Evolutionary conservation across 2,888 invertebrate genomes (phyloP).

Genomic region (Autographa pulchrina): DNA sequence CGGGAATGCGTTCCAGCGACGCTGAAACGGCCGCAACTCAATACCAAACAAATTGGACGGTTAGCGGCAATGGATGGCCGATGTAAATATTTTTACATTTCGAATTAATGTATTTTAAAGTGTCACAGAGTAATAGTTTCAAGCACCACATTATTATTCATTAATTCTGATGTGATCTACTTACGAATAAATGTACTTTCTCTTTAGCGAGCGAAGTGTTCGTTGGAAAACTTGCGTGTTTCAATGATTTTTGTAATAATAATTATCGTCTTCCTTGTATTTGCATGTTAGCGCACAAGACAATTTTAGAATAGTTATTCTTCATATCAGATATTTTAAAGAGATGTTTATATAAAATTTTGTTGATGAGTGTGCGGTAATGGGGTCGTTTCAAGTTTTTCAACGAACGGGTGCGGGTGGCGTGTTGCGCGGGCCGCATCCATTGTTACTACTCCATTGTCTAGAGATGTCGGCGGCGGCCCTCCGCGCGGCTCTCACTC

Average conservation of each 20-base stretch:
- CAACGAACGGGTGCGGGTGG: conserved; percentile 71
- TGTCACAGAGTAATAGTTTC: conserved; percentile 80
- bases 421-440: conserved; percentile 41
- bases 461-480: conserved; percentile 73
- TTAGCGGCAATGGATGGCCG: conserved; percentile 53
- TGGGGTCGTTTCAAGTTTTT: conserved; percentile 74
- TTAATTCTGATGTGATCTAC: conserved; percentile 80
- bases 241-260: conserved; percentile 67
- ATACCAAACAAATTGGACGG: conserved; percentile 43
- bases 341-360: conserved; percentile 70
- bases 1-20: conserved; percentile 23
- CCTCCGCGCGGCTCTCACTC: conserved; percentile 49
- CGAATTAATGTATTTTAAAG: conserved; percentile 81
- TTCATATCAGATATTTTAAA: conserved; percentile 85
- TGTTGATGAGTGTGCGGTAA: conserved; percentile 68
- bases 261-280: conserved; percentile 84
- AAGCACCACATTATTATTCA: conserved; percentile 80
- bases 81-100: conserved; percentile 87
- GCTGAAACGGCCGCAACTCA: conserved; percentile 17
- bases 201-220: conserved; percentile 66
- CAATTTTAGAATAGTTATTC: conserved; percentile 78
- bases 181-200: conserved; percentile 74
- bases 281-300: conserved; percentile 86
- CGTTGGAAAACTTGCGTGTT: conserved; percentile 82
- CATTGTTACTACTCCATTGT: conserved; percentile 78